phyloP scores from a whole-genome alignment of 2,888 invertebrate species.

The Coronaproctus castanopsis region DNA sequence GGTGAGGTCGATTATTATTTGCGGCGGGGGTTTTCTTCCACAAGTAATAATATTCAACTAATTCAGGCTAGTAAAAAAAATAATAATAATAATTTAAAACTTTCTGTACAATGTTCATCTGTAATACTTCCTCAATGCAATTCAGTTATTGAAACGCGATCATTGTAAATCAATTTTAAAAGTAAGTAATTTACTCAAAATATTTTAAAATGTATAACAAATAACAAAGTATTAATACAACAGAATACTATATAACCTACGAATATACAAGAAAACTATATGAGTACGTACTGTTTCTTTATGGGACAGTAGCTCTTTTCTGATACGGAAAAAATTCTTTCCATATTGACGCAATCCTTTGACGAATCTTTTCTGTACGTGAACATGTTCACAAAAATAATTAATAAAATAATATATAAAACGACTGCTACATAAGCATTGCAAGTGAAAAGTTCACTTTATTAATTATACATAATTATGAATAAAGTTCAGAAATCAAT shows the following conservation, averaged over 20 bases:
- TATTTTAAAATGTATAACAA: neutral
- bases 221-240: no score
- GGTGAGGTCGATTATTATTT: conserved; percentile 83
- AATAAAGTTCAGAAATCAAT: neutral
- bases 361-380: conserved; percentile 71
- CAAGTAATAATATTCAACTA: conserved; percentile 95
- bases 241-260: no score
- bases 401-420: no score
- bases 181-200: no score
- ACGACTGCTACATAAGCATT: no score
- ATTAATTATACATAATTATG: neutral
- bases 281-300: conserved; percentile 91
- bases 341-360: conserved; percentile 96
- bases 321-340: conserved; percentile 95
- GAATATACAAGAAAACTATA: no score
- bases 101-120: conserved; percentile 1
- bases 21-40: conserved; percentile 99
- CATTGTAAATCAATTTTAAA: no score
- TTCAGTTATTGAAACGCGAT: no score
- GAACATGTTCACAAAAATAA: no score
- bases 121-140: no score
- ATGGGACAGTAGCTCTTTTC: conserved; percentile 86
- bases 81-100: conserved; percentile 8
- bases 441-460: conserved; percentile 13
- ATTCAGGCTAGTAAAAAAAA: conserved; percentile 45